Evolutionary conservation across 2,888 invertebrate species (phyloP).

Genomic region (Phymatocera aterrima): DNA sequence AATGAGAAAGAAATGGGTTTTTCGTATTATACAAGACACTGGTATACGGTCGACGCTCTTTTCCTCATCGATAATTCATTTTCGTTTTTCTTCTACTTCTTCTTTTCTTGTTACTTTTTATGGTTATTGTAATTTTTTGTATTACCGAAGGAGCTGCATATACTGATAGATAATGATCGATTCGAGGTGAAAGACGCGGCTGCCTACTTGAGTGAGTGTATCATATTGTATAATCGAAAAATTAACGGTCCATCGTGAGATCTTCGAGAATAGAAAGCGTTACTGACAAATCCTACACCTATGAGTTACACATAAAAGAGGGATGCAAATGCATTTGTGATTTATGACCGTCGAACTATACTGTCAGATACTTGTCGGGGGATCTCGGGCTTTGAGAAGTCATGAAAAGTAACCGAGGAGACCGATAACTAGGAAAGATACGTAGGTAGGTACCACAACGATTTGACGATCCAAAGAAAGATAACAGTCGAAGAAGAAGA

Average conservation of each 20-base stretch:
- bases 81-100: not conserved
- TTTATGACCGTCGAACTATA: constrained; percentile 63
- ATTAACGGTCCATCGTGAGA: constrained; percentile 12
- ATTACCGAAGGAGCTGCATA: not conserved
- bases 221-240: not conserved
- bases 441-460: too few relatives aligned
- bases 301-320: not conserved
- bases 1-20: too few relatives aligned
- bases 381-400: not conserved
- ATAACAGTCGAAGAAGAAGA: not conserved
- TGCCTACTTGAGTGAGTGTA: not conserved
- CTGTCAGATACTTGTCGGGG: too few relatives aligned
- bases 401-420: not conserved
- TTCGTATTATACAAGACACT: too few relatives aligned
- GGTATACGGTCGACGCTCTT: too few relatives aligned
- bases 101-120: not conserved
- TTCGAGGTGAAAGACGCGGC: not conserved
- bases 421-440: constrained; percentile 19
- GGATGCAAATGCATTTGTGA: constrained; percentile 64
- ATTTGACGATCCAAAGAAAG: too few relatives aligned
- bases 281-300: not conserved
- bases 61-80: not conserved
- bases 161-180: not conserved
- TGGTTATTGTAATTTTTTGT: not conserved
- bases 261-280: not conserved